phyloP scores from a whole-genome alignment of 2,113 vertebrate species.

The Coreoperca whiteheadi region DNA sequence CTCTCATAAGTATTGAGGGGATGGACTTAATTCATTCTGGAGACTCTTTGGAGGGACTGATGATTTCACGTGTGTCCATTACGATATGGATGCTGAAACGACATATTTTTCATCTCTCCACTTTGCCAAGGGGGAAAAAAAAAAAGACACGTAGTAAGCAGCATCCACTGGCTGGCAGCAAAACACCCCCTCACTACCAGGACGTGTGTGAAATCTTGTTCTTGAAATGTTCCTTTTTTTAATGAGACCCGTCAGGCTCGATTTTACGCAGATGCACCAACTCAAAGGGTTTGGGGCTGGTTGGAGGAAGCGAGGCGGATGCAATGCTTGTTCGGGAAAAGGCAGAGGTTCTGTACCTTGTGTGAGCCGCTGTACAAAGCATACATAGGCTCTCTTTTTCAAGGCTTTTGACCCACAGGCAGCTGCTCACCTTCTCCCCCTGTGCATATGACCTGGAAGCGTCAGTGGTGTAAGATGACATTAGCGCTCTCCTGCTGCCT shows the following conservation, averaged over 20 bases:
- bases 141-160: constrained; percentile 29
- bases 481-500: constrained; percentile 1
- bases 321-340: constrained; percentile 36
- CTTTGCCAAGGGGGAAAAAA: background rate
- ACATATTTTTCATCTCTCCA: constrained; percentile 9
- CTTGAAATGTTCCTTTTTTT: constrained; percentile 8
- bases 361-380: constrained; percentile 1
- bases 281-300: constrained; percentile 19
- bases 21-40: background rate
- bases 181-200: constrained; percentile 8
- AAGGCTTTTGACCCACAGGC: constrained; percentile 18
- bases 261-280: constrained; percentile 48
- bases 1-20: background rate
- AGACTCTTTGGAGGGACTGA: background rate
- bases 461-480: constrained; percentile 3
- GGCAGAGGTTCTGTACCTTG: background rate
- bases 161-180: constrained; percentile 21
- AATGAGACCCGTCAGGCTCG: constrained; percentile 51
- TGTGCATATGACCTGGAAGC: constrained; percentile 41
- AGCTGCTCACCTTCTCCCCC: background rate
- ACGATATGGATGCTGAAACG: constrained; percentile 4
- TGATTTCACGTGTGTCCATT: constrained; percentile 6
- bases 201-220: constrained; percentile 29
- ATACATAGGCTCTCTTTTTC: background rate
- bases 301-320: constrained; percentile 23